Evolutionary conservation across 2,797 vertebrate genomes (phyloP).

Genomic region (Notamacropus eugenii): DNA sequence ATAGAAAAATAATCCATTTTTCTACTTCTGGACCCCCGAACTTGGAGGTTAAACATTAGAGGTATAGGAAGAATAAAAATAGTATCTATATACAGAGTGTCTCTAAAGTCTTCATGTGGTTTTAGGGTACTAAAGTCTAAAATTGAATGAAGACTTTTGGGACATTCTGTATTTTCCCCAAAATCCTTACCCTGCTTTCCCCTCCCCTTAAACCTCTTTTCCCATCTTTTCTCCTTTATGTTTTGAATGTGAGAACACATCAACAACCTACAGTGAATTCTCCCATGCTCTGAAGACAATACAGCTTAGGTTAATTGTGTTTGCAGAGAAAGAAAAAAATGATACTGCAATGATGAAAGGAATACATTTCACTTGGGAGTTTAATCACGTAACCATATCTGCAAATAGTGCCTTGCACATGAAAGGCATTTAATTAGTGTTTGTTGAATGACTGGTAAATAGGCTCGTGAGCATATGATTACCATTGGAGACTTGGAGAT

Average conservation of each 20-base stretch:
- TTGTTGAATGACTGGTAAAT: not conserved
- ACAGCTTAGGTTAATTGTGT: constrained; percentile 11
- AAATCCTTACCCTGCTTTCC: not conserved
- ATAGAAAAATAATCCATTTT: not conserved
- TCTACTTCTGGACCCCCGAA: not conserved
- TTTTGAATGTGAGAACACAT: constrained; percentile 9
- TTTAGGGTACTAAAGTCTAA: not conserved
- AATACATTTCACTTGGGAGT: not conserved
- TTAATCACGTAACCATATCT: not conserved
- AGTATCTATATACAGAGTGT: not conserved
- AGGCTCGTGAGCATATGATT: not conserved
- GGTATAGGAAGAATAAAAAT: not conserved
- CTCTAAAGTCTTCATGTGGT: not conserved
- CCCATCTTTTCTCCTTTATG: not conserved
- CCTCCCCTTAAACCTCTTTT: not conserved
- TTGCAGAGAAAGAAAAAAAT: constrained; percentile 23
- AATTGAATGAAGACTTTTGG: not conserved
- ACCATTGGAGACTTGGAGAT: not conserved
- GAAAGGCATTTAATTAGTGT: not conserved
- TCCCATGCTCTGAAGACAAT: not conserved
- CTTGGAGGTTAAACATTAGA: not conserved
- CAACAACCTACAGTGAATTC: not conserved
- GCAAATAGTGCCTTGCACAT: not conserved
- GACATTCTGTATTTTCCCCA: not conserved
- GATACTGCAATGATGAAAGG: not conserved